Evolutionary conservation across 2,797 vertebrate species (phyloP), one percentile per base, ranked within the genome.

Genomic region (Selene dorsalis): DNA sequence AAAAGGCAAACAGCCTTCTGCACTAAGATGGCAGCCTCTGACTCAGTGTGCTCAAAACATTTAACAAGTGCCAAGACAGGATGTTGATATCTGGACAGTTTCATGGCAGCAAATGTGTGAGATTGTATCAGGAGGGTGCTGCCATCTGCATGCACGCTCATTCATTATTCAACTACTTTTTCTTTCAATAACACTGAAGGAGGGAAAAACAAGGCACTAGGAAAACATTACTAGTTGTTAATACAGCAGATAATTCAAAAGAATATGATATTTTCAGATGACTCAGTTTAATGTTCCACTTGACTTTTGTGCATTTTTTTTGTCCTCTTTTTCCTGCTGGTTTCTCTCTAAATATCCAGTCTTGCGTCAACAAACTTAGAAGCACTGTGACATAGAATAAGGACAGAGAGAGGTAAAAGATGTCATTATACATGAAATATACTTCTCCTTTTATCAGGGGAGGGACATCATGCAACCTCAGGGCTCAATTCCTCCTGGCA

Each of bases 401-500:
- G 58, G 83, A 83, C 81, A 78, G n/a, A 70, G 50, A 30, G 50
- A 67, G 13, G 59, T 35, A 65, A 73, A 82, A 75, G 11, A 89
- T 83, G 74, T 58, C 73, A 84, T 85, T 84, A 81, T 55, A 78
- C 47, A 70, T 52, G 60, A 79, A 84, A 84, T 76, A 32, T 39
- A 55, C 43, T 68, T 67, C 58, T 69, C 47, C 41, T 76, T 82
- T 75, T 63, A 85, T 28, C 78, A 70, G 53, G 60, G 74, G 58
- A 81, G 68, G 39, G 69, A 77, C 86, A 80, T 73, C 74, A 28
- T 22, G 28, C 70, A 86, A 85, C 88, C 82, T 79, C 53, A 12
- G 58, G 76, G 80, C 66, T 79, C 77, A 73, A 69, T 91, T 89
- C 80, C 83, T 75, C 41, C 59, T 26, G 79, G 86, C 84, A 89